Conservation (phyloP, 2,888 invertebrate species). For the Philhelius pedissequus region DNA sequence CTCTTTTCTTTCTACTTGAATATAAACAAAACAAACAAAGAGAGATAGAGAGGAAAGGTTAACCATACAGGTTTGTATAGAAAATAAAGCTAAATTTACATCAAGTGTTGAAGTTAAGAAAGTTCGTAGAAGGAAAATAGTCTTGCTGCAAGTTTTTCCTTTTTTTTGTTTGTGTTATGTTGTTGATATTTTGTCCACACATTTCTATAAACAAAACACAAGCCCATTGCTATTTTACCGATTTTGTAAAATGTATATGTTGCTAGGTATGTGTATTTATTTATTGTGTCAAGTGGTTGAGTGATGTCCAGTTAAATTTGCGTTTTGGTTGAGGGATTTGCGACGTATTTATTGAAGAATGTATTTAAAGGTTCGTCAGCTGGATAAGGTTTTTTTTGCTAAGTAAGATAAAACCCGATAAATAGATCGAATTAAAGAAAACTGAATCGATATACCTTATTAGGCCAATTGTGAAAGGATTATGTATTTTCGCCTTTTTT, state of each 20-base stretch:
- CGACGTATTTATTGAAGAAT: neutral
- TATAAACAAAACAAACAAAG: neutral
- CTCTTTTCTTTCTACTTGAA: neutral
- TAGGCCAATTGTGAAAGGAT: no score
- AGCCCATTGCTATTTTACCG: neutral
- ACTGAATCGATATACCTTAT: no score
- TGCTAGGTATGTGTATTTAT: neutral
- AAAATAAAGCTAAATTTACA: neutral
- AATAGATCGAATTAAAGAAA: no score
- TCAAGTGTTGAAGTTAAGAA: neutral
- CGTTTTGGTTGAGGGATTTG: conserved; percentile 5
- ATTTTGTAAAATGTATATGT: neutral
- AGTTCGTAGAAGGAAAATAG: neutral
- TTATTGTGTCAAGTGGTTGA: neutral
- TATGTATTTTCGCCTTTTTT: no score
- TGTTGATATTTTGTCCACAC: neutral
- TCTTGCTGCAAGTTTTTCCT: neutral
- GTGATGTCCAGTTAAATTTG: neutral
- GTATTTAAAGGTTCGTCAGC: neutral
- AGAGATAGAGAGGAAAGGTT: neutral
- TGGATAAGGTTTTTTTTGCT: neutral
- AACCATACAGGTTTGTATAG: conserved; percentile 9
- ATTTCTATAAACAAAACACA: neutral
- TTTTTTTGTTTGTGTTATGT: neutral
- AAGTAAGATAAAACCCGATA: no score